Evolutionary conservation across 2,113 vertebrate genomes (phyloP), one percentile per base, ranked within the genome.

Genomic region (Zapus hudsonius): DNA sequence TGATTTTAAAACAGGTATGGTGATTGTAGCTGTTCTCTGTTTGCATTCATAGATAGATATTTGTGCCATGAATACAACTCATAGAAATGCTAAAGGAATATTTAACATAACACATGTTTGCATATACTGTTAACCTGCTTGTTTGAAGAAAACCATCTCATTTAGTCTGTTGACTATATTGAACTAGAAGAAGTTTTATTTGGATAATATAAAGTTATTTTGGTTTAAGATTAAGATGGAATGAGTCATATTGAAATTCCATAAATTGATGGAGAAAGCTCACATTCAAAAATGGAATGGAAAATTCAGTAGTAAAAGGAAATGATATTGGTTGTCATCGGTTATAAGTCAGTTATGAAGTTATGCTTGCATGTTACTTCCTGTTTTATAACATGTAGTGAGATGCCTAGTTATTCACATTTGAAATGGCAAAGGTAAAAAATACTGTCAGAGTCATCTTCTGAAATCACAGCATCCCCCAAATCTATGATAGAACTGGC

Each of bases 21-120:
- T 86, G n/a, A 59, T 44, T 88, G n/a, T 22, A 84, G 88, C 38
- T 85, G 84, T 92, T 11, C n/a, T 92, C 25, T 61, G 57, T 67
- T 91, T 84, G 20, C 31, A 70, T 85, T 87, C 93, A 79, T 33
- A 92, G 19, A 88, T 47, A 10, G 4, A 79, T 90, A 69, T 70
- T 36, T 84, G 15, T 79, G 23, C 36, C 75, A 72, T 63, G 5
- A 40, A 91, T 11, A 61, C 2, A 66, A 66, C 19, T 95, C 59
- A 94, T 80, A 91, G 84, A 95, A 94, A 92, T 90, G 72, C 69
- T 88, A 90, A 95, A 59, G n/a, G n/a, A 89, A 84, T 66, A 67
- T 0, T 17, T 82, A 87, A 90, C 11, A 92, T 38, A 92, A 88
- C 44, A 7, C 36, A 64, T 80, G 25, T 88, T 57, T 33, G 40